Percentiles rank a stretch among this genome's conserved stretches.
phyloP scores from a whole-genome alignment of 2,113 vertebrate genomes.

The Etia nguti region DNA sequence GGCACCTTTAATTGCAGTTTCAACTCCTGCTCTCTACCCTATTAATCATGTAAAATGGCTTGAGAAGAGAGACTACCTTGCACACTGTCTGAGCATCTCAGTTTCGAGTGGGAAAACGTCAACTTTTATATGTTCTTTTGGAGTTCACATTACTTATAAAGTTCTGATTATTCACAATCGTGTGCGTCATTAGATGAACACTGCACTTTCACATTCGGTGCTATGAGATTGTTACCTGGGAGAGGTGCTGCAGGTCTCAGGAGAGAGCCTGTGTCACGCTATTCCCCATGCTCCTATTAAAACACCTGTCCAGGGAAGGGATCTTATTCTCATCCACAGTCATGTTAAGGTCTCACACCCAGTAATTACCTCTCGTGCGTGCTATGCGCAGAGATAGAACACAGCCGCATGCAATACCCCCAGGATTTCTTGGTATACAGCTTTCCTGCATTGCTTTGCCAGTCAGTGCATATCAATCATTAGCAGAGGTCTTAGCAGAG shows the following conservation, averaged over 20 bases:
- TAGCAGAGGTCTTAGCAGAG: neutral
- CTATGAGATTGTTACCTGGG: conserved; percentile 48
- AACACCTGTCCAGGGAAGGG: conserved; percentile 44
- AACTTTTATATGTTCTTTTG: conserved; percentile 13
- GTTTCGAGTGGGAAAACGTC: conserved; percentile 7
- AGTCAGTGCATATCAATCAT: conserved; percentile 1
- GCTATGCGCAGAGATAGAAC: conserved; percentile 9
- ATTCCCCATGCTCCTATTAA: conserved; percentile 65
- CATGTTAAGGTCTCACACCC: conserved; percentile 36
- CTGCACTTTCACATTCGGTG: neutral
- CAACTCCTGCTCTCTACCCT: conserved; percentile 32
- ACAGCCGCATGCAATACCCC: conserved; percentile 28
- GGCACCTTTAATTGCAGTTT: conserved; percentile 66
- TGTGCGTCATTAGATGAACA: conserved; percentile 48
- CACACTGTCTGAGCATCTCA: neutral
- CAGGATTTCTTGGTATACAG: neutral
- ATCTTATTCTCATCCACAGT: conserved; percentile 40
- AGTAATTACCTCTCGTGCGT: conserved; percentile 51
- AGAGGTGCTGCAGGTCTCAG: conserved; percentile 32
- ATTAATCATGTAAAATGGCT: conserved; percentile 56
- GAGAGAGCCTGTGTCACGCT: conserved; percentile 54
- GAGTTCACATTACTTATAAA: neutral
- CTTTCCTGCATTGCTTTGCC: neutral
- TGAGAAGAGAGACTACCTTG: conserved; percentile 1
- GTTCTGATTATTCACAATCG: conserved; percentile 7